Evolutionary conservation across 2,888 invertebrate genomes (phyloP).

Genomic region (Seladonia tumulorum): DNA sequence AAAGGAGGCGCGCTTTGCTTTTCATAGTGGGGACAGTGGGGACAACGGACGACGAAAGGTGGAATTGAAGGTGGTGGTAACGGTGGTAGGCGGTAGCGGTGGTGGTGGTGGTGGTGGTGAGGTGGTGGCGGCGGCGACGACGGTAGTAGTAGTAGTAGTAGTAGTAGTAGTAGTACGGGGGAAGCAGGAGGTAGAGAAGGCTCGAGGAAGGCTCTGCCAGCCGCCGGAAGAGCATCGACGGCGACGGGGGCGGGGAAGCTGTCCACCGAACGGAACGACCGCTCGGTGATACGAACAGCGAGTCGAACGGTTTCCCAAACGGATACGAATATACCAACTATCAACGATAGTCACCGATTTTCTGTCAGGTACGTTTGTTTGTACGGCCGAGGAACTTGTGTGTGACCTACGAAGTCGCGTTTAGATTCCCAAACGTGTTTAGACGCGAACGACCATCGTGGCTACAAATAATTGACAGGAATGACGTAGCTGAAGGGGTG

Average conservation of each 20-base stretch:
- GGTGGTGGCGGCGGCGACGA: neutral
- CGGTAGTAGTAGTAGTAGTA: conserved; percentile 12
- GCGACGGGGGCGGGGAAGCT: conserved; percentile 76
- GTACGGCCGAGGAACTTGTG: neutral
- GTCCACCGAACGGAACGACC: conserved; percentile 79
- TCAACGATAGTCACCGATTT: conserved; percentile 53
- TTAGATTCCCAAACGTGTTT: neutral
- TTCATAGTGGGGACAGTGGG: neutral
- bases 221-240: conserved; percentile 60
- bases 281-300: conserved; percentile 72
- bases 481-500: conserved; percentile 73
- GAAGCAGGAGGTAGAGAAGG: conserved; percentile 47
- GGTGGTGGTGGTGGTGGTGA: neutral
- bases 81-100: neutral
- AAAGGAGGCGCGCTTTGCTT: conserved; percentile 14
- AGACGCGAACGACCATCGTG: neutral
- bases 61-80: neutral
- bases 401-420: neutral
- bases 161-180: conserved; percentile 31
- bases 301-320: conserved; percentile 72
- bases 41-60: conserved; percentile 12
- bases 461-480: conserved; percentile 56
- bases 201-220: conserved; percentile 45
- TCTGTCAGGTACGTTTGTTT: conserved; percentile 51
- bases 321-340: conserved; percentile 59